Base-by-base conservation (phyloP, 2,113 vertebrate genomes). In the Ctenodactylus gundi region DNA sequence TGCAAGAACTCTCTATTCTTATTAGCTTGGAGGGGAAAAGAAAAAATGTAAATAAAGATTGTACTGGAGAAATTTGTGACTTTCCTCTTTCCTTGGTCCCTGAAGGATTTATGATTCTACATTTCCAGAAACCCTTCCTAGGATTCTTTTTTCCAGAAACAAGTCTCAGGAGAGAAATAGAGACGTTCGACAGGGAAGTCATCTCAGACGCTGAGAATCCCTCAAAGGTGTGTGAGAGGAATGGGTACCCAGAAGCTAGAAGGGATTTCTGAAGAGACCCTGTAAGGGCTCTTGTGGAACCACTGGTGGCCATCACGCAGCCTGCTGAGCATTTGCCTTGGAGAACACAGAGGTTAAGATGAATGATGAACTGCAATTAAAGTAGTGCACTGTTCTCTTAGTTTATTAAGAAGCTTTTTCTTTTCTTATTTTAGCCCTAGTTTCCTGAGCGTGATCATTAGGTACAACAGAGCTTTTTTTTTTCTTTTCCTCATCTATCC, bases 81-180 rank as follows among this genome's bases (percentile, higher is more conserved):
- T 78, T 15, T 94, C 41, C 65, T 85, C 20, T 46, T 86, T 46
- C 88, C 87, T 41, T 73, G 60, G 73, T 41, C 88, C 39, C 41
- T 51, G 51, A 70, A 23, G 76, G 72, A 44, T 60, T 23, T 2
- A 13, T 78, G 90, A 89, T 55, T 46, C 2, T 64, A n/a, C 58
- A 95, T 13, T 97, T 77, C 25, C 46, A 73, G 49, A 81, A 64
- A 90, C 12, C 90, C 29, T 55, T 68, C 4, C 34, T 3, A 44
- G n/a, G n/a, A n/a, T 65, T 18, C 31, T 67, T 88, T 57, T 72
- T 46, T 13, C 81, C 2, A 53, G 18, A 80, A 64, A 49, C 51
- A 55, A 88, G 39, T n/a, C 62, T 85, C 83, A 86, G 62, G 93
- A 91, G 46, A 93, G 51, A 41, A 75, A 90, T 73, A 88, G 80